Conservation (phyloP, 2,797 vertebrate genomes). For the Pampus argenteus region DNA sequence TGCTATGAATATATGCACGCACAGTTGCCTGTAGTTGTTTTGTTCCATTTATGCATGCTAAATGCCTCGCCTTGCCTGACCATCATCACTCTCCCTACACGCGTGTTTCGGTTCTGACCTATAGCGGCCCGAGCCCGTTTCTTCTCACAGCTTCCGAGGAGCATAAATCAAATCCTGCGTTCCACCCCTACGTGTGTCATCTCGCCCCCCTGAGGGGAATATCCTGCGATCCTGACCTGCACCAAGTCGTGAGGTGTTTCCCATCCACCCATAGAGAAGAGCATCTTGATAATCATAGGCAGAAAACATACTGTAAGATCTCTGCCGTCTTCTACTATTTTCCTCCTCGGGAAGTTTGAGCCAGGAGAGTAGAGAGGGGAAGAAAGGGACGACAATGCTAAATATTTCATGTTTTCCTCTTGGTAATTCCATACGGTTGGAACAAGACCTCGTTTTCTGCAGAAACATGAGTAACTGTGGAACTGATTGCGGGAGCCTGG, state of each 20-base stretch:
- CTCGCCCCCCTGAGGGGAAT: slow-evolving; percentile 28
- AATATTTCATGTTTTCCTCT: slow-evolving; percentile 82
- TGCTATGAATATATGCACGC: slow-evolving; percentile 64
- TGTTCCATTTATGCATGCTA: slow-evolving; percentile 55
- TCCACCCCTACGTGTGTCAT: slow-evolving; percentile 51
- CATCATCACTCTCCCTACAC: slow-evolving; percentile 27
- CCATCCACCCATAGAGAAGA: not conserved
- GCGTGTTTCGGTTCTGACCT: not conserved
- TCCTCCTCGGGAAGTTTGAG: slow-evolving; percentile 57
- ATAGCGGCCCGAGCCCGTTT: not conserved
- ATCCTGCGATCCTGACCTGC: slow-evolving; percentile 40
- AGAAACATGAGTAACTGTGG: slow-evolving; percentile 70
- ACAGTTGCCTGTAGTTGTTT: slow-evolving; percentile 36
- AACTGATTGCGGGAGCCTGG: slow-evolving; percentile 69
- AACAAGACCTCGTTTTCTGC: slow-evolving; percentile 74
- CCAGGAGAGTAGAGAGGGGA: slow-evolving; percentile 33
- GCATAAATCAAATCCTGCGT: slow-evolving; percentile 70
- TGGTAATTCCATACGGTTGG: slow-evolving; percentile 70
- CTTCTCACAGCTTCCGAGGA: slow-evolving; percentile 20
- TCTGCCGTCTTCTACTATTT: slow-evolving; percentile 32
- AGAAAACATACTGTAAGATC: slow-evolving; percentile 30
- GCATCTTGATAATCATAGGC: slow-evolving; percentile 35
- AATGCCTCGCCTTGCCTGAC: slow-evolving; percentile 39
- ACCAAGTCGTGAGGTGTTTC: slow-evolving; percentile 7
- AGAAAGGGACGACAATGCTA: slow-evolving; percentile 68